Conservation (phyloP, 2,113 vertebrate genomes). For the Noctilio leporinus region DNA sequence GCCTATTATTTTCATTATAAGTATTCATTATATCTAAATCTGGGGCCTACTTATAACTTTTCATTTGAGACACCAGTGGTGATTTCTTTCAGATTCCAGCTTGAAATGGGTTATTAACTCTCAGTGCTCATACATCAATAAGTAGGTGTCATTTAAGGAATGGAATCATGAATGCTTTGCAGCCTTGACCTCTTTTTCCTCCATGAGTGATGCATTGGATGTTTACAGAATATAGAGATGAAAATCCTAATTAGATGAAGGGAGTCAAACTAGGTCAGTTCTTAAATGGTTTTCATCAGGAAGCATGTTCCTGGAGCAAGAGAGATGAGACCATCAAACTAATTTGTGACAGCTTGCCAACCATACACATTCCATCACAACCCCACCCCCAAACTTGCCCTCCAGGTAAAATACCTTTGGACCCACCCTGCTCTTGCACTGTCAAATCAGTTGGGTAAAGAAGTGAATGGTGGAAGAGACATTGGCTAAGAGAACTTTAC, state of each 20-base stretch:
- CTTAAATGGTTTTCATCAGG: background rate
- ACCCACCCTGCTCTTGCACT: background rate
- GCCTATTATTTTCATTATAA: background rate
- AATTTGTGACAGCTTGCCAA: background rate
- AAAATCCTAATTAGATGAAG: constrained; percentile 10
- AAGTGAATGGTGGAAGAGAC: constrained; percentile 48
- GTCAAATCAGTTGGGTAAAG: background rate
- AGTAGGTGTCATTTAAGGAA: constrained; percentile 15
- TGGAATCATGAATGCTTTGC: background rate
- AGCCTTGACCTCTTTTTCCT: background rate
- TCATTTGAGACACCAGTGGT: background rate
- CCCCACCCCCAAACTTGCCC: background rate
- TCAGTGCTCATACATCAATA: background rate
- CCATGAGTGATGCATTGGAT: background rate
- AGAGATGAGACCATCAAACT: background rate
- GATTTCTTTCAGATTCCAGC: background rate
- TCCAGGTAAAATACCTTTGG: background rate
- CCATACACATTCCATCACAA: background rate
- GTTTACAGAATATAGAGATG: background rate
- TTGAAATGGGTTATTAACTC: background rate
- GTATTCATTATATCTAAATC: background rate
- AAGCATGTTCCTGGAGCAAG: background rate
- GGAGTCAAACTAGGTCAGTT: background rate
- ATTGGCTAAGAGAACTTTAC: constrained; percentile 78
- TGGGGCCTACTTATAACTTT: background rate